Evolutionary conservation across 2,888 invertebrate species (phyloP), one percentile per base, ranked within the genome.

Genomic region (Disparrhopalites patrizii): DNA sequence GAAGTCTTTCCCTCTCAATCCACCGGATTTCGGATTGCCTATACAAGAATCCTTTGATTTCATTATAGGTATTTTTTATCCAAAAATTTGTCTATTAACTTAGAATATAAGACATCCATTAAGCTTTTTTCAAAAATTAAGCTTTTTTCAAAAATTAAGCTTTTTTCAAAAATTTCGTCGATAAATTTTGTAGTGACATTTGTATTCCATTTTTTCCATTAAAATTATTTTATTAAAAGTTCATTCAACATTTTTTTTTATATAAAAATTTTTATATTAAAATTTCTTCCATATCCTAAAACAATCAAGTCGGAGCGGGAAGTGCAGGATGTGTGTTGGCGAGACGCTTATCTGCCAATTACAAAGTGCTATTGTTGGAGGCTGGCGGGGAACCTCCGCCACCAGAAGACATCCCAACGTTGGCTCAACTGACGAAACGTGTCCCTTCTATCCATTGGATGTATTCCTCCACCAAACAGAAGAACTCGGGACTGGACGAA

Each of bases 1-100:
- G 3, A 18, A 23, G 1, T 57, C 63, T 1, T 55, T 62, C 7
- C 40, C 43, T 2, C 50, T 51, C 15, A 5, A 47, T 10, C 51
- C 62, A 25, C 33, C 18, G 2, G 47, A 47, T 57, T 38, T 66
- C 23, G 50, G 31, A 28, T 18, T 67, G 4, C 63, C 67, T 2
- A 27, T 30, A 13, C 23, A 56, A 1, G 55, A 52, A 30, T 54
- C n/a, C 2, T 67, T 62, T 50, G 67, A 67, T 30, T 67, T 67
- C 56, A 67, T 67, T 20, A 36, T 67, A 28, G 67, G 67, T 67
- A 65, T 31, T 38, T 15, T 62, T 3, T 18, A 28, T 40, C 4
- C 40, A 7, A n/a, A n/a, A n/a, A n/a, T n/a, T n/a, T n/a, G n/a
- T n/a, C n/a, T n/a, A n/a, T n/a, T n/a, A n/a, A n/a, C n/a, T n/a